These are phyloP conservation scores for Cephus pulcher DNA, from an alignment of 2,888 invertebrate species.

Conservation along the genomic window DNA sequence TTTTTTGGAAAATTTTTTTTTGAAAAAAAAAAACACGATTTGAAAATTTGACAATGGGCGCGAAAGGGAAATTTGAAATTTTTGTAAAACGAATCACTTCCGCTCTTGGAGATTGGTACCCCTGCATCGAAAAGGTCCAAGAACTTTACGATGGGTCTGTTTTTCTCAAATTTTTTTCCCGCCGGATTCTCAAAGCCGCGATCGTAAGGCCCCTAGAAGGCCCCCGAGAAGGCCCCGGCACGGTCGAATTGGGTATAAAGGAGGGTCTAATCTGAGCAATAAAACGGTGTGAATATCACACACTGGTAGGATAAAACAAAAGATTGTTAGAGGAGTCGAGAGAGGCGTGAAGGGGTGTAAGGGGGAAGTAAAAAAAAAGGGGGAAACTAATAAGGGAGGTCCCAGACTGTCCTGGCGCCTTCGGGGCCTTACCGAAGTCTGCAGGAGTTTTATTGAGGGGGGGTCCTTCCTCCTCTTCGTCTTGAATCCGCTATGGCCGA, in stretches of 20 bases:
- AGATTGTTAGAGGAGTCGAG: conserved; percentile 33
- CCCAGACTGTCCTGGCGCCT: conserved; percentile 55
- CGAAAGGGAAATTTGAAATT: not conserved
- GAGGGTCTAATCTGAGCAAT: conserved; percentile 37
- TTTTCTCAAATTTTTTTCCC: not conserved
- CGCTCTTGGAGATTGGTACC: not conserved
- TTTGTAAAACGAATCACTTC: not conserved
- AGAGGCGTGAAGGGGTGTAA: conserved; percentile 19
- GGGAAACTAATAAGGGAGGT: conserved; percentile 50
- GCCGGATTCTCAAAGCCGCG: not conserved
- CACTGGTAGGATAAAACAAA: conserved; percentile 54
- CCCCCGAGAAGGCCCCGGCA: not conserved
- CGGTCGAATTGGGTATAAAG: conserved; percentile 1
- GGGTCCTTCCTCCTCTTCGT: conserved; percentile 37
- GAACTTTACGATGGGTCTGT: not conserved
- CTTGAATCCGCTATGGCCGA: conserved; percentile 44
- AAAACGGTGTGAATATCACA: conserved; percentile 59
- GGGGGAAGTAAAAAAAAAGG: conserved; percentile 22
- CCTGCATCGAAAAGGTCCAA: not conserved
- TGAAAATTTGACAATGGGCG: not conserved
- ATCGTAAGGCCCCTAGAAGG: not conserved
- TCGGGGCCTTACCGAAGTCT: conserved; percentile 35
- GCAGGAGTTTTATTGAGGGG: conserved; percentile 49
- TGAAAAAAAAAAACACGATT: not conserved
- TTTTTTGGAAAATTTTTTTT: conserved; percentile 14